Evolutionary conservation across 2,113 vertebrate genomes (phyloP).

Genomic region (Thalassoma bifasciatum): DNA sequence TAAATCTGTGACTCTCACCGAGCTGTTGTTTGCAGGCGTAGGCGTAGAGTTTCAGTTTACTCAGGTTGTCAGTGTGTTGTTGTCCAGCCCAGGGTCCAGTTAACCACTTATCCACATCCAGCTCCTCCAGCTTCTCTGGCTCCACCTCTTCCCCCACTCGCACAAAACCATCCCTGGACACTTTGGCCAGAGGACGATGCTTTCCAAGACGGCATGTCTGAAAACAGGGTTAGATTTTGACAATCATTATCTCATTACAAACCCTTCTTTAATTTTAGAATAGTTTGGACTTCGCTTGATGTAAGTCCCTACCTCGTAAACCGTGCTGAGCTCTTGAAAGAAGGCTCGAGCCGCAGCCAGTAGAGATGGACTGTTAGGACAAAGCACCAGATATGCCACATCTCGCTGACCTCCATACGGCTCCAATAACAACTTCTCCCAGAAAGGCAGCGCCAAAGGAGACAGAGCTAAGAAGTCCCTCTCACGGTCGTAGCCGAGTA

Average conservation of each 20-base stretch:
- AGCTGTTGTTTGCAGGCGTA: conserved; percentile 94
- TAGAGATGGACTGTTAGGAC: conserved; percentile 94
- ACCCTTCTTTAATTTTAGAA: not conserved
- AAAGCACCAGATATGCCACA: conserved; percentile 95
- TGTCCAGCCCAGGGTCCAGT: conserved; percentile 89
- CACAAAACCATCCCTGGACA: conserved; percentile 93
- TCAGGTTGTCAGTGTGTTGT: conserved; percentile 93
- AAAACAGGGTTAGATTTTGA: no score
- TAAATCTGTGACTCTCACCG: no score
- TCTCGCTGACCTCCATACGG: conserved; percentile 95
- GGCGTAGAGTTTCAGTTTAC: conserved; percentile 93
- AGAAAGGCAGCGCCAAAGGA: conserved; percentile 94
- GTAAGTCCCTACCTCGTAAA: conserved; percentile 90
- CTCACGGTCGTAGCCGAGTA: conserved; percentile 97
- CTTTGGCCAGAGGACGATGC: conserved; percentile 94
- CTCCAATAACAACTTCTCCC: conserved; percentile 96
- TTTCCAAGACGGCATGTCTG: conserved; percentile 96
- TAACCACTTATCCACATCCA: conserved; percentile 91
- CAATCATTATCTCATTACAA: not conserved
- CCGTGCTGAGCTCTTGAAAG: conserved; percentile 97
- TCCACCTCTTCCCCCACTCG: conserved; percentile 89
- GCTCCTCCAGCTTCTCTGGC: conserved; percentile 83
- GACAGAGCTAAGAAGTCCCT: conserved; percentile 97
- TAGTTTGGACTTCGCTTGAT: not conserved
- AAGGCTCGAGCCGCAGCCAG: conserved; percentile 92